Base-by-base conservation (phyloP, 2,888 invertebrate genomes). In the Lissocephala sabroskyi region DNA sequence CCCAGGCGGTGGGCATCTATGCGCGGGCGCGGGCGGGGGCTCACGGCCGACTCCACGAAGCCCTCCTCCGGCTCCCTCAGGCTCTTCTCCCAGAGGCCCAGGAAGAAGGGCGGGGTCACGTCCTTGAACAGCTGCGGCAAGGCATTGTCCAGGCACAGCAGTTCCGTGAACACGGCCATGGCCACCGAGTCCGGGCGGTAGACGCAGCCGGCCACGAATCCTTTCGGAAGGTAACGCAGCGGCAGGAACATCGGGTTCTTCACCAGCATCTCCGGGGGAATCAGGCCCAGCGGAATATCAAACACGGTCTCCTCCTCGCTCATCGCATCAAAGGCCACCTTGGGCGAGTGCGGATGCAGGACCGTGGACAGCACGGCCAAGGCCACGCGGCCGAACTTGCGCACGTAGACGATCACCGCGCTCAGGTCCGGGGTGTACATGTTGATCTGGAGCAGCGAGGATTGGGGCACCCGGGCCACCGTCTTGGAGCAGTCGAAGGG, bases 151-250 rank as follows among this genome's bases (percentile, higher is more conserved):
- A 30, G 1, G 1, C 3, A 1, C 1, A 54, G 26, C n/a, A 23
- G 10, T 0, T 7, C 3, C 23, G 32, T 45, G 2, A 41, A 11
- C 9, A 0, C 0, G 1, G 16, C 14, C n/a, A n/a, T n/a, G 1
- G 49, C 39, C 13, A 56, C 7, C 1, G 40, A 7, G 23, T 23
- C 42, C 1, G 49, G 42, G 0, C 33, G 30, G 16, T 28, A 56
- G n/a, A 56, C 45, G 16, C 55, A 56, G 18, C 55, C 55, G 16
- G 45, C 55, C 3, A 29, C 18, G 5, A 54, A 55, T 18, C 55
- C 55, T 2, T 41, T 23, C 7, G 56, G 56, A 33, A 56, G 5
- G 11, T 2, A 46, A 19, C 54, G 45, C 1, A 1, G 0, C 1
- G 55, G 54, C 35, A 55, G 9, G 2, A 42, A 53, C 0, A 54